Evolutionary conservation across 2,797 vertebrate species (phyloP).

Genomic region (Sebastes matsubarae): DNA sequence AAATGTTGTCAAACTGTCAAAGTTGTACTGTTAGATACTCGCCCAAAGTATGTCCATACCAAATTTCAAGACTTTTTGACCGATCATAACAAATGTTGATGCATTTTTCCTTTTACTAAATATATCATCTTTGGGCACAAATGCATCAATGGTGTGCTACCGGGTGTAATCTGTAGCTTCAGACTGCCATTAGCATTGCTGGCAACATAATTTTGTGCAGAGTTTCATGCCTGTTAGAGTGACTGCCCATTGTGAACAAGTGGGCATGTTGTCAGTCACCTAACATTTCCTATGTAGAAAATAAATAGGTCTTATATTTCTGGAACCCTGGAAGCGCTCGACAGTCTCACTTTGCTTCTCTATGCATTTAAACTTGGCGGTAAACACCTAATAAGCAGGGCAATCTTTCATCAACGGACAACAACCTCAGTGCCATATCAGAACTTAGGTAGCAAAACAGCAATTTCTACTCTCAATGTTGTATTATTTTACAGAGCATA

Average conservation of each 20-base stretch:
- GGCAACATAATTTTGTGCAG: neutral
- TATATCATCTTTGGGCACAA: no score
- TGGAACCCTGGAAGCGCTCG: neutral
- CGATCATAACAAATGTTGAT: no score
- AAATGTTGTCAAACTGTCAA: no score
- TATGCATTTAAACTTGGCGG: neutral
- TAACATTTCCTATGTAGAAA: neutral
- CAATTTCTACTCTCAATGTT: neutral
- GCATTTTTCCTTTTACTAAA: no score
- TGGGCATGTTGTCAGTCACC: neutral
- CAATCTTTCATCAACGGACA: neutral
- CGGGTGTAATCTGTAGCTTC: neutral
- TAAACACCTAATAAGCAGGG: neutral
- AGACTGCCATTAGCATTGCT: neutral
- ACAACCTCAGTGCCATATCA: neutral
- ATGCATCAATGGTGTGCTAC: neutral
- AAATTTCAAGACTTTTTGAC: no score
- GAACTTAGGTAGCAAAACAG: neutral
- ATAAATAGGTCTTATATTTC: neutral
- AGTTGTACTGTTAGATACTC: no score
- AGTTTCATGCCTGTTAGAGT: neutral
- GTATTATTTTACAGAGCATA: neutral
- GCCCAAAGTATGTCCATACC: no score
- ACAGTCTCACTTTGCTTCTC: neutral
- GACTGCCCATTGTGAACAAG: neutral